Evolutionary conservation across 1,140 invertebrate genomes (phyloP).

Genomic region (Drosophila aff.): DNA sequence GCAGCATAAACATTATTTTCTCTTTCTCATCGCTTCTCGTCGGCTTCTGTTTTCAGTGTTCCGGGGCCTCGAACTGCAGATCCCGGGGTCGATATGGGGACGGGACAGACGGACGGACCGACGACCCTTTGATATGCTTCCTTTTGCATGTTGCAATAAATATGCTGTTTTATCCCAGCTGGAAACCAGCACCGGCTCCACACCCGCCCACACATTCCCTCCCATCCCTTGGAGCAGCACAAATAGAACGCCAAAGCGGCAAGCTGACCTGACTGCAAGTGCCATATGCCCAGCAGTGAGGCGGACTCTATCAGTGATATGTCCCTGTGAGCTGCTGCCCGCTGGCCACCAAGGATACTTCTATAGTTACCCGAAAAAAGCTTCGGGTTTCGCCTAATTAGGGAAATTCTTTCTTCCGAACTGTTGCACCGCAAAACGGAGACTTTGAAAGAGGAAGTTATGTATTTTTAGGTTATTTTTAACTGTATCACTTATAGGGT

Average conservation of each 20-base stretch:
- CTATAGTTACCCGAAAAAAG: conserved; percentile 21
- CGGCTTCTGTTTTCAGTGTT: conserved; percentile 49
- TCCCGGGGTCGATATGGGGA: conserved; percentile 38
- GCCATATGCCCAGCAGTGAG: conserved; percentile 15
- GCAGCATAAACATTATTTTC: conserved; percentile 82
- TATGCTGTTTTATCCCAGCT: conserved; percentile 78
- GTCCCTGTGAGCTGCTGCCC: conserved; percentile 23
- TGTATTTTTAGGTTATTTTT: not conserved
- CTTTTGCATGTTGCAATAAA: conserved; percentile 82
- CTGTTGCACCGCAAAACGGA: conserved; percentile 2
- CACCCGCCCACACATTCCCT: not conserved
- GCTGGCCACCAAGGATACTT: conserved; percentile 1
- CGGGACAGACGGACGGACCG: conserved; percentile 2
- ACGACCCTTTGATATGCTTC: conserved; percentile 74
- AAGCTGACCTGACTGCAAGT: conserved; percentile 36
- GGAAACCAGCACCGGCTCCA: conserved; percentile 20
- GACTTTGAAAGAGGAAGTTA: conserved; percentile 4
- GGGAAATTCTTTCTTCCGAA: conserved; percentile 30
- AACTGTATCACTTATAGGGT: not conserved
- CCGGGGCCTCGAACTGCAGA: conserved; percentile 11
- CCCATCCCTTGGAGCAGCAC: conserved; percentile 25
- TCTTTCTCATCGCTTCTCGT: conserved; percentile 56
- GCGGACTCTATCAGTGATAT: conserved; percentile 25
- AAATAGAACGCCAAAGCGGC: conserved; percentile 37
- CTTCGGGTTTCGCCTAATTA: conserved; percentile 37